These are phyloP conservation scores for Syngnathus floridae DNA, from an alignment of 2,113 vertebrate species.

Conservation along the genomic window DNA sequence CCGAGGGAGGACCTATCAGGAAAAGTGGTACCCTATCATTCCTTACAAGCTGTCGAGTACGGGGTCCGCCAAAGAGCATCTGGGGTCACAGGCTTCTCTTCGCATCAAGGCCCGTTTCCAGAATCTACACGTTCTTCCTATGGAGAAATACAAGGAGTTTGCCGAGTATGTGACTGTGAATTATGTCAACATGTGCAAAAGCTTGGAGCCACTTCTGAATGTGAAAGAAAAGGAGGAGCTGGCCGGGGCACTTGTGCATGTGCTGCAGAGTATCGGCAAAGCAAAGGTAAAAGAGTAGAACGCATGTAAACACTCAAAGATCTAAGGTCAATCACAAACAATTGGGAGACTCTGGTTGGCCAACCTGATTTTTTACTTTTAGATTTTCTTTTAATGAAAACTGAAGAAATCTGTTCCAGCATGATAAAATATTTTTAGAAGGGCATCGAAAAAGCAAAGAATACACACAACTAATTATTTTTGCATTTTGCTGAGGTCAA, in stretches of 20 bases:
- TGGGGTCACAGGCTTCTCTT: conserved; percentile 66
- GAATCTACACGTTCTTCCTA: conserved; percentile 80
- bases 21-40: conserved; percentile 77
- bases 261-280: conserved; percentile 86
- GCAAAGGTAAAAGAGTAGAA: conserved; percentile 76
- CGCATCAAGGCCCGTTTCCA: conserved; percentile 79
- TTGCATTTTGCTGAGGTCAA: no score
- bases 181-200: conserved; percentile 78
- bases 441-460: no score
- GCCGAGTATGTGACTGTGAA: conserved; percentile 86
- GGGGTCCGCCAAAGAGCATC: conserved; percentile 57
- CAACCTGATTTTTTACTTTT: not conserved
- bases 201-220: conserved; percentile 76
- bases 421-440: no score
- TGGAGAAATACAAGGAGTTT: conserved; percentile 91
- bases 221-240: conserved; percentile 88
- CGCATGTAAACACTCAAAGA: not conserved
- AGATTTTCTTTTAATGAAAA: not conserved
- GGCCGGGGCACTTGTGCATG: conserved; percentile 81
- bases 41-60: conserved; percentile 56
- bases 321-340: not conserved
- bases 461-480: no score
- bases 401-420: not conserved
- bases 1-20: conserved; percentile 67
- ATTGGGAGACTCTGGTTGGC: not conserved